Evolutionary conservation across 2,797 vertebrate genomes (phyloP).

Genomic region (Chelon auratus): DNA sequence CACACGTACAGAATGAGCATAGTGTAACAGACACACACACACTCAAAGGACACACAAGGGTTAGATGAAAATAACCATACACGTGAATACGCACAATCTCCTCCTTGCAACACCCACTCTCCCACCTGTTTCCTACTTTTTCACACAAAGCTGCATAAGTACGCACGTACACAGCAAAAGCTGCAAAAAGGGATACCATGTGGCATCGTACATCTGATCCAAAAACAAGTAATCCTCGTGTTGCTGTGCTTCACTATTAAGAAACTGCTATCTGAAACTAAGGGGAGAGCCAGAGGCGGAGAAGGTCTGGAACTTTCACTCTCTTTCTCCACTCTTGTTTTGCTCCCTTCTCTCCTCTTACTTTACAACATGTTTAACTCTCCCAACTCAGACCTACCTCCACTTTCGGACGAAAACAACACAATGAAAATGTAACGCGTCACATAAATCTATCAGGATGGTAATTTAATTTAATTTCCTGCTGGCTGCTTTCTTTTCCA

Average conservation of each 20-base stretch:
- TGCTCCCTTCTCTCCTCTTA: conserved; percentile 45
- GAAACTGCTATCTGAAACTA: conserved; percentile 64
- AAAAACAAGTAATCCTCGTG: conserved; percentile 61
- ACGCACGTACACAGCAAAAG: conserved; percentile 34
- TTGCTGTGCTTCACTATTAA: conserved; percentile 54
- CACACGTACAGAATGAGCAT: conserved; percentile 26
- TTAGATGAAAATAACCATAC: conserved; percentile 55
- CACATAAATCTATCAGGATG: conserved; percentile 86
- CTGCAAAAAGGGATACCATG: conserved; percentile 47
- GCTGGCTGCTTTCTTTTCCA: conserved; percentile 80
- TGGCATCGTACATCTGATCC: conserved; percentile 64
- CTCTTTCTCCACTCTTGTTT: conserved; percentile 41
- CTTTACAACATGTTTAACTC: conserved; percentile 75
- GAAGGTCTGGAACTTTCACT: conserved; percentile 52
- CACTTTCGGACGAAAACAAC: conserved; percentile 78
- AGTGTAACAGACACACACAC: conserved; percentile 45
- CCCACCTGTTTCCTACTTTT: conserved; percentile 63
- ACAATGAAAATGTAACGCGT: conserved; percentile 84
- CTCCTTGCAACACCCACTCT: conserved; percentile 56
- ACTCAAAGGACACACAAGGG: conserved; percentile 34
- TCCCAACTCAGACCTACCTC: conserved; percentile 58
- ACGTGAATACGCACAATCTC: conserved; percentile 53
- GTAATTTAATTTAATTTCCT: conserved; percentile 87
- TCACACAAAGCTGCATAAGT: conserved; percentile 40
- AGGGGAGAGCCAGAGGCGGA: conserved; percentile 48